Percentiles rank a stretch among this genome's conserved stretches.
Evolutionary conservation across 2,797 vertebrate species (phyloP).

Genomic region (Anabas testudineus): DNA sequence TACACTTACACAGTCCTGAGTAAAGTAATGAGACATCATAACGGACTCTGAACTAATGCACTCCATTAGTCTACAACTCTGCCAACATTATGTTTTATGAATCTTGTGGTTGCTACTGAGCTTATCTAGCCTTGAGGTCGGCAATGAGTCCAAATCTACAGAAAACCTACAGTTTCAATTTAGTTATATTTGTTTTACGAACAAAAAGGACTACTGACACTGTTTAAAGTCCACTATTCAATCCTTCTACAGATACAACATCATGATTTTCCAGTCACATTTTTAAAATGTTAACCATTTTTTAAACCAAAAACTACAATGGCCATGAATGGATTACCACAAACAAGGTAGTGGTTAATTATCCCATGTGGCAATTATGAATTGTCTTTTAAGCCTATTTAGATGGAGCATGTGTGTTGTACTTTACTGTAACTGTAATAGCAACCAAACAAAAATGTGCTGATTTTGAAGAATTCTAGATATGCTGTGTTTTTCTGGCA

Average conservation of each 20-base stretch:
- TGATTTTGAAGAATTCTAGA: conserved; percentile 25
- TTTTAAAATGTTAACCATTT: neutral
- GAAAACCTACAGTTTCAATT: neutral
- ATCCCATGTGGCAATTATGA: conserved; percentile 34
- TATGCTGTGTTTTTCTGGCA: neutral
- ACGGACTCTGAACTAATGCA: too few species aligned
- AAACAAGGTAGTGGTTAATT: conserved; percentile 32
- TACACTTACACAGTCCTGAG: too few species aligned
- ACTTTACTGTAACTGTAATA: conserved; percentile 24
- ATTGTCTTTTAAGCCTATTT: conserved; percentile 41
- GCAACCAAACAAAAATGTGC: conserved; percentile 15
- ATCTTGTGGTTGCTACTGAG: neutral
- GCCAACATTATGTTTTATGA: neutral
- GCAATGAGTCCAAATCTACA: neutral
- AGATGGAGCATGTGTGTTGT: conserved; percentile 13
- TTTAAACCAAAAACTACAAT: neutral
- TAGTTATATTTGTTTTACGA: neutral
- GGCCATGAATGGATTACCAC: neutral
- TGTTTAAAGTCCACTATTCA: neutral
- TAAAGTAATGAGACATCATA: too few species aligned
- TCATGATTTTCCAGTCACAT: too few species aligned
- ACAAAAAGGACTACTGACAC: neutral
- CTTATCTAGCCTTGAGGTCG: neutral
- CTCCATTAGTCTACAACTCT: too few species aligned
- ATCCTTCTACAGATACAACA: neutral